These are phyloP conservation scores for Ceyx cyanopectus DNA, from an alignment of 2,113 vertebrate genomes.

Conservation along the genomic window DNA sequence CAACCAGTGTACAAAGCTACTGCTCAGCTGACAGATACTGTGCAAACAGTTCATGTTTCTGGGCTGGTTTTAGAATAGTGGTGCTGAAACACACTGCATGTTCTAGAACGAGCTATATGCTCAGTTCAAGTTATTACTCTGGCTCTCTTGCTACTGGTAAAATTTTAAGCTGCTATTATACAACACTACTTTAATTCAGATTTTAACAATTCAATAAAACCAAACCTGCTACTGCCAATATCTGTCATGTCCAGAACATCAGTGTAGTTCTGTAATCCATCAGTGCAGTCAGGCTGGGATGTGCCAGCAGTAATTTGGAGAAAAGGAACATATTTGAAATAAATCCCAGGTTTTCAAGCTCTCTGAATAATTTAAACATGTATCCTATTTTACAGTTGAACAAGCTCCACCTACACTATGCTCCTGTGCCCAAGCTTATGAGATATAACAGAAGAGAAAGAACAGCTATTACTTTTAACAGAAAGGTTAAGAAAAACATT, in stretches of 20 bases:
- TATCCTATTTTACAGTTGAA: not conserved
- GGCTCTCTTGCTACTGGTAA: not conserved
- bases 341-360: not conserved
- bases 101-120: not conserved
- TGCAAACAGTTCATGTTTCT: too few relatives aligned
- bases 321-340: not conserved
- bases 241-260: not conserved
- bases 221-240: not conserved
- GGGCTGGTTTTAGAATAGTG: not conserved
- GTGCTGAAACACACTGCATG: not conserved
- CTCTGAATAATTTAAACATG: not conserved
- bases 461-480: not conserved
- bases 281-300: not conserved
- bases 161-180: not conserved
- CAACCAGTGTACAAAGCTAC: too few relatives aligned
- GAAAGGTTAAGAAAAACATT: not conserved
- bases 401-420: not conserved
- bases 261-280: not conserved
- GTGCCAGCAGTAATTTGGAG: not conserved
- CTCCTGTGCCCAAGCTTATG: not conserved
- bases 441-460: not conserved
- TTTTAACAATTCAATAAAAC: not conserved
- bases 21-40: too few relatives aligned
- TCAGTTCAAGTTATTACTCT: not conserved
- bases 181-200: not conserved